Evolutionary conservation across 1,140 invertebrate genomes (phyloP).

Genomic region (Oryzaephilus surinamensis): DNA sequence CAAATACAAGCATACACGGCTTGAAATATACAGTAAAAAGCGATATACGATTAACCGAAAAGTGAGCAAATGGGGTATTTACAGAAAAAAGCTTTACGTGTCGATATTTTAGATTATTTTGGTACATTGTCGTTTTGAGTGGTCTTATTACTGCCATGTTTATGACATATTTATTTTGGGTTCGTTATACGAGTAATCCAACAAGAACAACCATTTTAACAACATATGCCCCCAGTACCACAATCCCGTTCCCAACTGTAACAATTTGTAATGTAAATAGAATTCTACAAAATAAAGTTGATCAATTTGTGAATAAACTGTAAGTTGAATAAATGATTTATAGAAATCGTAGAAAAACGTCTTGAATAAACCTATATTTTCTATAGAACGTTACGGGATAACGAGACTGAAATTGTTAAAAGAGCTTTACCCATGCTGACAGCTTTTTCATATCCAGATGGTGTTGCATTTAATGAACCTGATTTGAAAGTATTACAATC

Average conservation of each 20-base stretch:
- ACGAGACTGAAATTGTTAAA: constrained; percentile 8
- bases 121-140: constrained; percentile 21
- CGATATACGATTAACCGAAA: constrained; percentile 17
- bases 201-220: constrained; percentile 27
- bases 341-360: constrained; percentile 2
- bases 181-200: constrained; percentile 22
- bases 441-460: constrained; percentile 11
- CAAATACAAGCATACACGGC: constrained; percentile 28
- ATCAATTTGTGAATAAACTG: constrained; percentile 15
- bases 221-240: constrained; percentile 22
- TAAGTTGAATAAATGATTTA: constrained; percentile 10
- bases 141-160: constrained; percentile 20
- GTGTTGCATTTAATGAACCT: constrained; percentile 6
- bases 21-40: constrained; percentile 25
- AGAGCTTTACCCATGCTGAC: constrained; percentile 18
- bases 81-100: not conserved
- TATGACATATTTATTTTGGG: constrained; percentile 26
- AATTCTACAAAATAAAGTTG: constrained; percentile 19
- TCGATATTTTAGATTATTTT: constrained; percentile 26
- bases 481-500: constrained; percentile 11
- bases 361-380: no score
- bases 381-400: constrained; percentile 12
- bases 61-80: constrained; percentile 17
- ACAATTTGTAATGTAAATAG: constrained; percentile 29
- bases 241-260: constrained; percentile 29